phyloP scores from a whole-genome alignment of 2,888 invertebrate genomes.

The Helicoverpa assulta region DNA sequence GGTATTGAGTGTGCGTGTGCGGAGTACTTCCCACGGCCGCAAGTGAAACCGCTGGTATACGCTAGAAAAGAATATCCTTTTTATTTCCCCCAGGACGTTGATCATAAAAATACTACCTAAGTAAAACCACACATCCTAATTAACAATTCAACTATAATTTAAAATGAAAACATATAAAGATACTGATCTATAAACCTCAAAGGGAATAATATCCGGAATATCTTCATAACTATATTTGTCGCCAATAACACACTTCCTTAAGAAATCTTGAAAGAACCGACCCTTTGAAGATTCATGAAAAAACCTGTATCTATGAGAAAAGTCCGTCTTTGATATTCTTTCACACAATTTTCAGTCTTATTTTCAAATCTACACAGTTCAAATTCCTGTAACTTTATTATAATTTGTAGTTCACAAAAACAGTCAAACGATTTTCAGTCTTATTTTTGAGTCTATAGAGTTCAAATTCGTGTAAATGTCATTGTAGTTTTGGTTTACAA shows the following conservation, averaged over 20 bases:
- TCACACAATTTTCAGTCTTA: conserved; percentile 25
- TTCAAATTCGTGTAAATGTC: neutral
- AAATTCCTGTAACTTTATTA: neutral
- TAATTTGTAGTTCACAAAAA: conserved; percentile 40
- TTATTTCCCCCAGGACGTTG: too few species aligned
- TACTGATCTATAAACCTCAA: conserved; percentile 29
- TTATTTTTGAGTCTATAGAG: neutral
- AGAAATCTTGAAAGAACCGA: conserved; percentile 36
- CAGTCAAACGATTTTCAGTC: conserved; percentile 14
- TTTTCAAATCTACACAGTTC: accelerated
- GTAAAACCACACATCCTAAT: neutral
- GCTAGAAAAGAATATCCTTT: too few species aligned
- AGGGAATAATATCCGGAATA: conserved; percentile 43
- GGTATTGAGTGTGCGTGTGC: too few species aligned
- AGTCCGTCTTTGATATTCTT: conserved; percentile 38
- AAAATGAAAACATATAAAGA: conserved; percentile 7
- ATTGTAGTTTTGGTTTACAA: conserved; percentile 36
- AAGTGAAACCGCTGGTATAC: too few species aligned
- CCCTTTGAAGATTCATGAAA: conserved; percentile 56
- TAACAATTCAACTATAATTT: conserved; percentile 9
- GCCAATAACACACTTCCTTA: conserved; percentile 52
- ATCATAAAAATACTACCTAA: too few species aligned
- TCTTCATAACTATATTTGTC: conserved; percentile 58
- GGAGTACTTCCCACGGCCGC: too few species aligned
- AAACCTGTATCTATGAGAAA: conserved; percentile 52